Conservation (phyloP, 2,797 vertebrate genomes). For the Halcyon chelicuti region DNA sequence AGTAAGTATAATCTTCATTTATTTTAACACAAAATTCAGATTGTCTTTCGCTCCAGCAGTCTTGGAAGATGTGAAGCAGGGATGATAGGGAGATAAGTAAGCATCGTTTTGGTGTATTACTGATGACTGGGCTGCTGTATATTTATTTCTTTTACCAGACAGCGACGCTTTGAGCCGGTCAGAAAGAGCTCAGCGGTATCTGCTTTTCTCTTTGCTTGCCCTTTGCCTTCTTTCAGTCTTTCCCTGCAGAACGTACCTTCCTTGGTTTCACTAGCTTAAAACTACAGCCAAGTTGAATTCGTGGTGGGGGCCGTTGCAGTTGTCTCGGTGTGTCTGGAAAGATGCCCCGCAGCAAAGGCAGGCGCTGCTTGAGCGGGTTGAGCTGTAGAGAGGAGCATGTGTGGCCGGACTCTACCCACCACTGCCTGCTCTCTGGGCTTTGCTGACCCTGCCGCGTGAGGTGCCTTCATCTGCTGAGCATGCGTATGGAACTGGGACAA, state of each 20-base stretch:
- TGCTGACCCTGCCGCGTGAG: background rate
- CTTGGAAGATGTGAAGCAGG: background rate
- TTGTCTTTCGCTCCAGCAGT: background rate
- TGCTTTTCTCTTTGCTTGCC: background rate
- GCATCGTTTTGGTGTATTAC: background rate
- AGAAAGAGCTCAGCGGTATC: background rate
- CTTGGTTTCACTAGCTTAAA: background rate
- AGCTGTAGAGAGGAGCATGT: background rate
- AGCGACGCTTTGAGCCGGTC: background rate
- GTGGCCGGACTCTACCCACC: background rate
- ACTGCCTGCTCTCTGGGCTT: background rate
- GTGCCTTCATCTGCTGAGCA: background rate
- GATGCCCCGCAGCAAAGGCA: background rate
- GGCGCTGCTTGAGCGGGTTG: background rate
- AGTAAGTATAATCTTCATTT: background rate
- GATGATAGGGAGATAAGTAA: background rate
- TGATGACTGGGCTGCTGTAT: background rate
- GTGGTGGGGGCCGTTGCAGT: background rate
- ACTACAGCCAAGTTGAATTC: background rate
- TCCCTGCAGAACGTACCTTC: accelerated
- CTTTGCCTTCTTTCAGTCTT: background rate
- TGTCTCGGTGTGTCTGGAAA: background rate
- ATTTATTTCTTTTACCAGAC: background rate
- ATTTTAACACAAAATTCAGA: background rate
- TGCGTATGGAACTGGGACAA: background rate